These are phyloP conservation scores for Hydractinia symbiolongicarpus DNA, from an alignment of 30 jellyfish, hydroid and myxozoan species.

Conservation along the genomic window DNA sequence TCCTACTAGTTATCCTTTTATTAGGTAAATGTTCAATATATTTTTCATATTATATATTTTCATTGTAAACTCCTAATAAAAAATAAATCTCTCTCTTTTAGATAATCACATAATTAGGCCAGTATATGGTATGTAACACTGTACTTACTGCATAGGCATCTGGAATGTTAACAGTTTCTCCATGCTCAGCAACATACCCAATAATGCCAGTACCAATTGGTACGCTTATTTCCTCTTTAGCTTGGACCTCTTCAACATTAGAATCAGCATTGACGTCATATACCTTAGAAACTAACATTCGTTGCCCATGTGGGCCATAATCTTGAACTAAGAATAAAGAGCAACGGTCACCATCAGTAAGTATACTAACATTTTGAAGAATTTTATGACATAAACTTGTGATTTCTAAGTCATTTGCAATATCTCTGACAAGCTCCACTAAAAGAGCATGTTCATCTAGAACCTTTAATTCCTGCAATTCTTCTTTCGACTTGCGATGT, in stretches of 20 bases:
- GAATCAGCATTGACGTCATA: constrained; percentile 98
- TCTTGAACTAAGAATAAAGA: constrained; percentile 86
- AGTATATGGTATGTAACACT: background rate
- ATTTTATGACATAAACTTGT: constrained; percentile 79
- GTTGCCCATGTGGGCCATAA: constrained; percentile 63
- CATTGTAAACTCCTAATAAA: no score
- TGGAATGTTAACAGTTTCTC: constrained; percentile 79
- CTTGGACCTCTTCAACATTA: constrained; percentile 68
- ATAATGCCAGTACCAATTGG: constrained; percentile 94
- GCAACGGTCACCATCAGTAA: constrained; percentile 91
- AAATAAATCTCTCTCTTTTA: no score
- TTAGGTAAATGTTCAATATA: no score
- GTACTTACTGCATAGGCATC: constrained; percentile 91
- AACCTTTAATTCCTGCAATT: constrained; percentile 60
- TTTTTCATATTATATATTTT: no score
- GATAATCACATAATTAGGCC: no score
- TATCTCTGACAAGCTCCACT: constrained; percentile 77
- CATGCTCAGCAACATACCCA: constrained; percentile 89
- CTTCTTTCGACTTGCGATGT: constrained; percentile 90
- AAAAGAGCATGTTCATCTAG: constrained; percentile 84
- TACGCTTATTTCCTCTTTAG: constrained; percentile 59
- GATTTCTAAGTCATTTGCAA: constrained; percentile 79
- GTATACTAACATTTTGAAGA: constrained; percentile 72
- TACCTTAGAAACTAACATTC: constrained; percentile 70
- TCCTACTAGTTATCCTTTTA: no score